Percentiles rank a stretch among this genome's conserved stretches.
These are phyloP conservation scores for Selene dorsalis DNA, from an alignment of 2,797 vertebrate species.

Conservation along the genomic window DNA sequence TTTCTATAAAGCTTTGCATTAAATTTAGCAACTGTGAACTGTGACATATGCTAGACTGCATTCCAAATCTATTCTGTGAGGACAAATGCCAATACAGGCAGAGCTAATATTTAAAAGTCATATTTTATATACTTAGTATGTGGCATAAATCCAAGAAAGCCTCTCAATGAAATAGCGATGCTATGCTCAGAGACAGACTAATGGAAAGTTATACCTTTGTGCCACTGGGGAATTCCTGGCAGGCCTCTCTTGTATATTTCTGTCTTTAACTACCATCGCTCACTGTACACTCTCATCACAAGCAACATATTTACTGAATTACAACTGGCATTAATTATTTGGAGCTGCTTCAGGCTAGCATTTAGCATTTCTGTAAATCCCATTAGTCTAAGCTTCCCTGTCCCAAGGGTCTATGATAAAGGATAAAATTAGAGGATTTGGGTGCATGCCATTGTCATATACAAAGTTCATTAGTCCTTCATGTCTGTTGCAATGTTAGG, in stretches of 20 bases:
- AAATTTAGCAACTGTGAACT: slow-evolving; percentile 34
- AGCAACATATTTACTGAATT: slow-evolving; percentile 27
- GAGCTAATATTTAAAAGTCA: slow-evolving; percentile 4
- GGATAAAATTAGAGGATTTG: slow-evolving; percentile 27
- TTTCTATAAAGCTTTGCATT: slow-evolving; percentile 29
- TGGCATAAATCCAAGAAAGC: slow-evolving; percentile 34
- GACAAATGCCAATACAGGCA: slow-evolving; percentile 23
- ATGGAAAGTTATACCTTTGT: slow-evolving; percentile 53
- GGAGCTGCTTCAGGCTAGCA: slow-evolving; percentile 36
- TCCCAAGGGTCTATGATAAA: slow-evolving; percentile 26
- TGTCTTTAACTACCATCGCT: slow-evolving; percentile 14
- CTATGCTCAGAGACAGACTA: slow-evolving; percentile 21
- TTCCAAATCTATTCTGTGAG: slow-evolving; percentile 4
- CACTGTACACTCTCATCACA: not conserved
- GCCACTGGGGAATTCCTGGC: slow-evolving; percentile 9
- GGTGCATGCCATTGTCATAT: slow-evolving; percentile 22
- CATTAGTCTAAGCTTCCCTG: slow-evolving; percentile 36
- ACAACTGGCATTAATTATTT: slow-evolving; percentile 37
- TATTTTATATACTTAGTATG: slow-evolving; percentile 4
- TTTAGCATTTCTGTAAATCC: slow-evolving; percentile 30
- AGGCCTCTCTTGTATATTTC: slow-evolving; percentile 20
- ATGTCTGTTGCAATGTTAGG: slow-evolving; percentile 11
- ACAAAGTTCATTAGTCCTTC: slow-evolving; percentile 32
- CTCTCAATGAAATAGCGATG: slow-evolving; percentile 1
- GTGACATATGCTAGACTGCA: slow-evolving; percentile 8